Conservation (phyloP, 2,113 vertebrate species). For the Phaethon lepturus region DNA sequence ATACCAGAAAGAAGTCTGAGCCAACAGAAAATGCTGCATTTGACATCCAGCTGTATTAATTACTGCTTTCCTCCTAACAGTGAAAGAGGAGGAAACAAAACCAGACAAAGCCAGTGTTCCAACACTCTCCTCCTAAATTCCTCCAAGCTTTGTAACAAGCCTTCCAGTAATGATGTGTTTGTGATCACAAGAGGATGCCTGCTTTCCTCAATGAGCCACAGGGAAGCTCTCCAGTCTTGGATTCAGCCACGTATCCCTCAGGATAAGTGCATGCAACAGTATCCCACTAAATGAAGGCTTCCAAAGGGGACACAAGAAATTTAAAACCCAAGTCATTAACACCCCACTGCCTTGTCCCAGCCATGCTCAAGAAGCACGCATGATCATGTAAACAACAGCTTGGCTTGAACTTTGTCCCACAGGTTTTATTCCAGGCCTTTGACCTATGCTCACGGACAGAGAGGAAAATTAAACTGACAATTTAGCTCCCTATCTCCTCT, state of each 20-base stretch:
- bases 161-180: background rate
- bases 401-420: slow-evolving; percentile 30
- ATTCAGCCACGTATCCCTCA: rapidly evolving
- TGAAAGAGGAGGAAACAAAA: slow-evolving; percentile 6
- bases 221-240: background rate
- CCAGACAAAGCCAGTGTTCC: background rate
- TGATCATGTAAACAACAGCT: background rate
- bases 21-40: slow-evolving; percentile 25
- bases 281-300: background rate
- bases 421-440: slow-evolving; percentile 35
- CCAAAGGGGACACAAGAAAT: background rate
- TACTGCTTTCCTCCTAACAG: slow-evolving; percentile 18
- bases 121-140: background rate
- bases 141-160: background rate
- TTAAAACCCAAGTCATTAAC: background rate
- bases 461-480: background rate
- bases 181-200: background rate
- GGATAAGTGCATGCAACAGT: background rate
- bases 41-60: slow-evolving; percentile 57
- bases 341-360: background rate
- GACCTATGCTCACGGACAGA: background rate
- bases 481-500: background rate
- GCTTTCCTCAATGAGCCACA: background rate
- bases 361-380: background rate
- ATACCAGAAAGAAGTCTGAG: background rate